Percentiles rank a stretch among this genome's conserved stretches.
phyloP scores from a whole-genome alignment of 2,888 invertebrate species.

The Macrosoma leucophasiata region DNA sequence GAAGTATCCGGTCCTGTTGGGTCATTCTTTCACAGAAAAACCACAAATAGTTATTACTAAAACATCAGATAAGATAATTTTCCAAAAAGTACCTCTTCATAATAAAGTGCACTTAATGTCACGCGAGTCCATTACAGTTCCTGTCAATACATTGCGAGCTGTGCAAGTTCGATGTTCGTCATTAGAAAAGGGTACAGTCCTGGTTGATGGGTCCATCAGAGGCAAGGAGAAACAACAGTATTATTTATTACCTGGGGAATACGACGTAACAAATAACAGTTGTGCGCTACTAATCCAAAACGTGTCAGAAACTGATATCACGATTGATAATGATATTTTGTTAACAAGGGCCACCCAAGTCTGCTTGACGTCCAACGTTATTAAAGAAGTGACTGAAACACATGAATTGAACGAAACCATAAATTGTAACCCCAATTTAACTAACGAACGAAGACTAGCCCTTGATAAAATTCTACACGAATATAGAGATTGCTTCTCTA shows the following conservation, averaged over 20 bases:
- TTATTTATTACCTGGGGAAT: conserved; percentile 1
- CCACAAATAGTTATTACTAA: conserved; percentile 1
- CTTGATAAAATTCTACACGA: conserved; percentile 2
- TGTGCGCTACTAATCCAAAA: conserved; percentile 3
- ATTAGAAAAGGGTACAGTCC: not conserved
- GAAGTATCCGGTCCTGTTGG: not conserved
- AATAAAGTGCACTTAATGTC: not conserved
- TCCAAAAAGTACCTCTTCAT: not conserved
- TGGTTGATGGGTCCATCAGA: not conserved
- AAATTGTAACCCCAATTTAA: conserved; percentile 2
- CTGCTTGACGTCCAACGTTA: not conserved
- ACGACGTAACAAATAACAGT: not conserved
- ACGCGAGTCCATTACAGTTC: not conserved
- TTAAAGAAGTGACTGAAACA: conserved; percentile 9
- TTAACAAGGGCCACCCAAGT: not conserved
- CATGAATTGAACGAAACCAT: conserved; percentile 3
- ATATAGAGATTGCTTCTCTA: conserved; percentile 7
- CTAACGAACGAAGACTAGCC: not conserved
- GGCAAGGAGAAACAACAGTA: not conserved
- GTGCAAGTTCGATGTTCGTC: not conserved
- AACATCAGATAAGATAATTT: not conserved
- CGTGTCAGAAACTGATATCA: not conserved
- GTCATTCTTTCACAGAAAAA: conserved; percentile 1
- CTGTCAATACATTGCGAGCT: not conserved
- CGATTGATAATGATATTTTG: not conserved